Percentiles rank a stretch among this genome's conserved stretches.
Evolutionary conservation across 2,113 vertebrate species (phyloP).

Genomic region (Crotalus horridus): DNA sequence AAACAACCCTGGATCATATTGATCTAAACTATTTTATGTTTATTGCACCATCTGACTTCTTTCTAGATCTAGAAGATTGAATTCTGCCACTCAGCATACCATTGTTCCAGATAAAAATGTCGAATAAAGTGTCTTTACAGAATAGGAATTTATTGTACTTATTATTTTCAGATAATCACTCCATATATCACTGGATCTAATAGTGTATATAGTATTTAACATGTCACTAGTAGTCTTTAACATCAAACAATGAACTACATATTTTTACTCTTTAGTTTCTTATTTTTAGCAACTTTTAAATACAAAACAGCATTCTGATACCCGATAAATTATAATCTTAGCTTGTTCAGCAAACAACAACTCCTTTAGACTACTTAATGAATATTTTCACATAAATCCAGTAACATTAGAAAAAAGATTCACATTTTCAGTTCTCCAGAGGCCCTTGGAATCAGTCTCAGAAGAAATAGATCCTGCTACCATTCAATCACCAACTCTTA

Average conservation of each 20-base stretch:
- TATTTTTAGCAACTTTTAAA: conserved; percentile 3
- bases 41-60: not conserved
- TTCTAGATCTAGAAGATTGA: not conserved
- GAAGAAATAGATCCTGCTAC: conserved; percentile 6
- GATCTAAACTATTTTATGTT: not conserved
- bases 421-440: not conserved
- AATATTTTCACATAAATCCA: conserved; percentile 11
- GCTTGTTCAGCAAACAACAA: not conserved
- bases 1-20: not conserved
- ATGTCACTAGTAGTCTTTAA: not conserved
- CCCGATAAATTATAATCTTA: conserved; percentile 1
- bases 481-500: conserved; percentile 12
- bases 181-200: not conserved
- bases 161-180: not conserved
- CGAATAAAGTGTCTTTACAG: not conserved
- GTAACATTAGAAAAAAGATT: not conserved
- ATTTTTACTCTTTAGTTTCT: not conserved
- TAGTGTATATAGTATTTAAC: not conserved
- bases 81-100: not conserved
- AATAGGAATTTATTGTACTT: not conserved
- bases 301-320: not conserved
- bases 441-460: not conserved
- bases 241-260: not conserved
- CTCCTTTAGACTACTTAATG: conserved; percentile 8
- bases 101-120: not conserved